phyloP scores from a whole-genome alignment of 2,888 invertebrate species.

The Isoperla grammatica region DNA sequence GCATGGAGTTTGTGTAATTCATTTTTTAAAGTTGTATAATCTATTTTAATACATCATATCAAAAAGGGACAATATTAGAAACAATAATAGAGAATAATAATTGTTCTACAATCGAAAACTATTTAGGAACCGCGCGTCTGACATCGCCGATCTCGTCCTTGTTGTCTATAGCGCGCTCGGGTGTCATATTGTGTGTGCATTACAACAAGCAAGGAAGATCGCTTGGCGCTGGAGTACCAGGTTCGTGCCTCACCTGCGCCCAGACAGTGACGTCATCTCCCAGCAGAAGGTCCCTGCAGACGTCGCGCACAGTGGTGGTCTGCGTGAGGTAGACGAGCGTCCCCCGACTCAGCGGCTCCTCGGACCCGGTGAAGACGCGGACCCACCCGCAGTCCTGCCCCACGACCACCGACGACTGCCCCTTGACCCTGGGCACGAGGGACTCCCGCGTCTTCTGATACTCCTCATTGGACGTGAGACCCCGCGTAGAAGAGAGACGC shows the following conservation, averaged over 20 bases:
- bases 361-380: slow-evolving; percentile 54
- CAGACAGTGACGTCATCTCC: slow-evolving; percentile 46
- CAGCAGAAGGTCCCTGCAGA: slow-evolving; percentile 48
- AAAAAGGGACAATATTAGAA: too few relatives aligned
- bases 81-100: too few relatives aligned
- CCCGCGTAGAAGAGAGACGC: slow-evolving; percentile 41
- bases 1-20: too few relatives aligned
- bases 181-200: too few relatives aligned
- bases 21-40: too few relatives aligned
- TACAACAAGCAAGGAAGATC: too few relatives aligned
- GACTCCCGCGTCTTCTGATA: slow-evolving; percentile 23
- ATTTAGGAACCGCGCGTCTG: too few relatives aligned
- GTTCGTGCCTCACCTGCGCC: slow-evolving; percentile 41
- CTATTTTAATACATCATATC: too few relatives aligned
- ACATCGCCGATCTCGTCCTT: too few relatives aligned
- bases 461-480: slow-evolving; percentile 33
- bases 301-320: slow-evolving; percentile 50
- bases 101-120: too few relatives aligned
- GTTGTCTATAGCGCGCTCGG: too few relatives aligned
- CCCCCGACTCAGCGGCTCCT: slow-evolving; percentile 48
- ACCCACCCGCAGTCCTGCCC: slow-evolving; percentile 54
- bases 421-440: slow-evolving; percentile 10
- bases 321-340: slow-evolving; percentile 54
- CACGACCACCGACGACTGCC: slow-evolving; percentile 42
- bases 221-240: too few relatives aligned